phyloP scores from a whole-genome alignment of 2,888 invertebrate species.

The Neoitamus cyanurus region DNA sequence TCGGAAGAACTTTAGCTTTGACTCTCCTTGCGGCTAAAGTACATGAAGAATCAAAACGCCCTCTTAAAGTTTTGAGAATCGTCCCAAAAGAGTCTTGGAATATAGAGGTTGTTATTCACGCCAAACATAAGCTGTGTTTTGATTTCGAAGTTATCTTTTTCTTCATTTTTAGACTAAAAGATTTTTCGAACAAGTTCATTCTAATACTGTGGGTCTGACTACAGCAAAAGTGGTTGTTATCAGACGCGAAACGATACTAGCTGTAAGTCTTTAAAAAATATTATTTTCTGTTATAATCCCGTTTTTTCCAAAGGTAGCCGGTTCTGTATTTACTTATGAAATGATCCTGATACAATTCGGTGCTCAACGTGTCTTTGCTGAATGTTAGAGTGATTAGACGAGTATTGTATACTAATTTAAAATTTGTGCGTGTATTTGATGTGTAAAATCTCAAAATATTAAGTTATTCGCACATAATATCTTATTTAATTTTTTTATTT shows the following conservation, averaged over 20 bases:
- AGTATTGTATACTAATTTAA: too few relatives aligned
- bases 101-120: conserved; percentile 61
- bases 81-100: conserved; percentile 67
- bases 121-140: not conserved
- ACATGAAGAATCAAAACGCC: conserved; percentile 67
- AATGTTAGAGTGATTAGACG: not conserved
- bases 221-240: not conserved
- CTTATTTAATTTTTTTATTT: too few relatives aligned
- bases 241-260: not conserved
- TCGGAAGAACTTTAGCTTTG: conserved; percentile 66
- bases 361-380: not conserved
- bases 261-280: not conserved
- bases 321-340: not conserved
- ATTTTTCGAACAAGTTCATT: conserved; percentile 47
- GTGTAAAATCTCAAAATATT: too few relatives aligned
- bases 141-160: not conserved
- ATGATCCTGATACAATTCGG: not conserved
- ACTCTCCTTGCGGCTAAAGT: conserved; percentile 70
- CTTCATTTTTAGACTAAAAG: conserved; percentile 45
- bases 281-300: not conserved
- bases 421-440: too few relatives aligned
- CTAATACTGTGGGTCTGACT: not conserved
- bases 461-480: too few relatives aligned
- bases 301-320: not conserved
- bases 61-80: conserved; percentile 64